Evolutionary conservation across 2,888 invertebrate genomes (phyloP), one percentile per base, ranked within the genome.

Genomic region (Cosmia trapezina): DNA sequence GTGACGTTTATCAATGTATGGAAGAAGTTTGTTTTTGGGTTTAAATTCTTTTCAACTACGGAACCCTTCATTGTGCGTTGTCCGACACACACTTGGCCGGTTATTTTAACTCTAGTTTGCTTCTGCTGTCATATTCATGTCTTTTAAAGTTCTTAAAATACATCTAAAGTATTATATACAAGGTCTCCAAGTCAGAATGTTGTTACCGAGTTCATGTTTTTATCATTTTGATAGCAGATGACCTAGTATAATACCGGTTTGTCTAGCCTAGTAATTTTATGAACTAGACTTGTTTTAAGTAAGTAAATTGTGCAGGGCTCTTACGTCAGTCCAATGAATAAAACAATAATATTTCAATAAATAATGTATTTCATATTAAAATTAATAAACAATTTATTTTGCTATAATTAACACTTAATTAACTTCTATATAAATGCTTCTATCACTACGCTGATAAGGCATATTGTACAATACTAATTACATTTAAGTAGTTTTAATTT

Each of bases 371-470:
- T 12, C 33, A 12, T 82, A 67, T 47, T 54, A 57, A 69, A 70
- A 80, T 71, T 22, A 47, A 66, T 75, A 77, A 73, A 70, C 66
- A 76, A 62, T 73, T 63, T 78, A 17, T 71, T 75, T 78, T 53
- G 17, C 59, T 78, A 76, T 78, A 83, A 54, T 61, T 74, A 74
- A 73, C 66, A 71, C 57, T 77, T 80, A 63, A 67, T 60, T 63
- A 59, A 66, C 33, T 56, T 65, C 65, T 70, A 70, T 74, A 70
- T 86, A 86, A 86, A 86, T 86, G 86, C 86, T 82, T 82, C 77
- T 84, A 86, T 86, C 86, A 86, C 88, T 86, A 87, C 75, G 63
- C 76, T 71, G 76, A 83, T 84, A 86, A 86, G 81, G 78, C 83
- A 79, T 78, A 77, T 82, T 86, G 83, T 84, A 84, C 83, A 82